phyloP scores from a whole-genome alignment of 2,888 invertebrate genomes.

The Mesochorus sp. region DNA sequence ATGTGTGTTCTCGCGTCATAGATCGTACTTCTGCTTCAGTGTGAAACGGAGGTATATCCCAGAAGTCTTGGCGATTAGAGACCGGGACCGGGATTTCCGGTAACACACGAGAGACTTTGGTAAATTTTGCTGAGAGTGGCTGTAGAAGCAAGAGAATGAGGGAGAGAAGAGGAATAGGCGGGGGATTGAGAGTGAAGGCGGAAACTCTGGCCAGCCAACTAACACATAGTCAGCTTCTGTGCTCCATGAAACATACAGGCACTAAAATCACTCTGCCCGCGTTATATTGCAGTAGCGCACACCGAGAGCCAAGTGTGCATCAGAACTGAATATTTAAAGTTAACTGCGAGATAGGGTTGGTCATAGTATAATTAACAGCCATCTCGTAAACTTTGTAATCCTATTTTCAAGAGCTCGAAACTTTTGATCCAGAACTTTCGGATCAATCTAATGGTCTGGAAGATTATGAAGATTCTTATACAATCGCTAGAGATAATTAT shows the following conservation, averaged over 20 bases:
- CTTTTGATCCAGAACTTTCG: constrained; percentile 8
- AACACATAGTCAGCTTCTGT: constrained; percentile 1
- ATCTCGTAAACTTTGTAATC: constrained; percentile 37
- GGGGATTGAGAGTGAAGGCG: neutral
- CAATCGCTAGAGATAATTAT: neutral
- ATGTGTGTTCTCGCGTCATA: constrained; percentile 42
- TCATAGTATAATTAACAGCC: constrained; percentile 45
- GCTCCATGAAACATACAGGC: neutral
- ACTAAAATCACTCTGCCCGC: constrained; percentile 48
- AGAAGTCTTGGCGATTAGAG: constrained; percentile 61
- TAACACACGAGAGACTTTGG: constrained; percentile 55
- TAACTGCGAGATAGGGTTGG: neutral
- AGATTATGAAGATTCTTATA: constrained; percentile 28
- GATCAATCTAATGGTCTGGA: neutral
- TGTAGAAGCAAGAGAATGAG: constrained; percentile 20
- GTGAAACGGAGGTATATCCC: constrained; percentile 25
- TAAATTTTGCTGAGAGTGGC: constrained; percentile 55
- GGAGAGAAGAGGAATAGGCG: neutral
- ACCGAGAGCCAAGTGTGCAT: constrained; percentile 12
- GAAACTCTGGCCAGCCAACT: constrained; percentile 9
- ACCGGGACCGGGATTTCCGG: constrained; percentile 64
- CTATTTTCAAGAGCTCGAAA: constrained; percentile 11
- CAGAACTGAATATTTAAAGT: constrained; percentile 18
- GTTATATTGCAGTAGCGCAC: constrained; percentile 34
- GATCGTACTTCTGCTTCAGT: constrained; percentile 56